Base-by-base conservation (phyloP, 2,888 invertebrate genomes). In the Plemyria rubiginata region DNA sequence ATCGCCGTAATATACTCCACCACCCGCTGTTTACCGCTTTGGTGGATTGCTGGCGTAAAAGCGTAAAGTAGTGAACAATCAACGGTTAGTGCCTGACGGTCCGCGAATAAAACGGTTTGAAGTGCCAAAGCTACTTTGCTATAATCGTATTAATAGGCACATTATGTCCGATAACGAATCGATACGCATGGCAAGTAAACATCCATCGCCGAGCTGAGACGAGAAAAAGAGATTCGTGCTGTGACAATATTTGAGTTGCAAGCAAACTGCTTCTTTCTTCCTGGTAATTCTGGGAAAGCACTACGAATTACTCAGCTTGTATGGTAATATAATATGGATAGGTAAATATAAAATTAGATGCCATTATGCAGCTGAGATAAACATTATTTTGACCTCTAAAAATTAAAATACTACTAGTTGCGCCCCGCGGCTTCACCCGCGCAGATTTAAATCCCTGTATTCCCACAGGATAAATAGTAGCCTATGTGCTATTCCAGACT, bases 91-190 rank as follows among this genome's bases (percentile, higher is more conserved):
- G 68, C 67, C 66, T 63, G 60, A 54, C 58, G 62, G 48, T 59
- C 60, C 57, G 61, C 56, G 49, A 62, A 68, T 59, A 62, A 62
- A 65, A 67, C 29, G 49, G 43, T 46, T 51, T 41, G 40, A 57
- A 70, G 68, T 68, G 68, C 67, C 36, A 67, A 55, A 59, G 59
- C 60, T 65, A 68, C 70, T 70, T 69, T 71, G 71, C 71, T 67
- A 65, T 68, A 65, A 71, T 60, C 53, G 62, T 62, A 67, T 67
- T 67, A 66, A 60, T 54, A 70, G 71, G 70, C 56, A 57, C 55
- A 49, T 60, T n/a, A n/a, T n/a, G n/a, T 59, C 58, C 58, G 32
- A 63, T 60, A 63, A 45, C 46, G 15, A 15, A 51, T 54, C 52
- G 57, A 56, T 53, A 41, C 22, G 41, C 12, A 16, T 5, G 5